Percentiles rank a stretch among this genome's conserved stretches.
These are phyloP conservation scores for Rousettus leschenaultii DNA, from an alignment of 2,113 vertebrate species.

Conservation along the genomic window DNA sequence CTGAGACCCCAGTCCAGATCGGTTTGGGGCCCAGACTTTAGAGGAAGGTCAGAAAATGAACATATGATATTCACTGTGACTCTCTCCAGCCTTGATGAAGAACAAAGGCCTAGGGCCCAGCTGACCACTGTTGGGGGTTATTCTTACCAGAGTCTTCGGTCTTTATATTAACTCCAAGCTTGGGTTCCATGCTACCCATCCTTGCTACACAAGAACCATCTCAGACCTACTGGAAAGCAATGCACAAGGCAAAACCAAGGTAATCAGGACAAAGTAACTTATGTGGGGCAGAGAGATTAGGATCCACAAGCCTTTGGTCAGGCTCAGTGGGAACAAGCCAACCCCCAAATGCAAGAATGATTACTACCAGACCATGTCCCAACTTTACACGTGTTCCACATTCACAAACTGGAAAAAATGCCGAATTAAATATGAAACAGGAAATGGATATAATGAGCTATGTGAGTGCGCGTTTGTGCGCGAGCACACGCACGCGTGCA, in stretches of 20 bases:
- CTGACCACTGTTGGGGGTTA: fast-evolving
- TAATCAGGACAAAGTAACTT: not conserved
- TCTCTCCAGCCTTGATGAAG: not conserved
- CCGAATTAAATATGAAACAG: conserved; percentile 66
- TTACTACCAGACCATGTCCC: conserved; percentile 49
- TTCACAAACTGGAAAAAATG: conserved; percentile 60
- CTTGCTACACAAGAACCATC: not conserved
- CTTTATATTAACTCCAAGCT: not conserved
- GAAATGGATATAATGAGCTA: conserved; percentile 61
- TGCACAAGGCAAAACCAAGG: not conserved
- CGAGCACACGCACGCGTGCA: not conserved
- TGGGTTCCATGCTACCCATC: not conserved
- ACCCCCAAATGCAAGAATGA: not conserved
- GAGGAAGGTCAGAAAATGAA: not conserved
- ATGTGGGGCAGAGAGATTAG: not conserved
- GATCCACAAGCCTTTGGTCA: not conserved
- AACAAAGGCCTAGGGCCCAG: not conserved
- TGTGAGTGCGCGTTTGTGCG: not conserved
- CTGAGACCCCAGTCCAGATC: not conserved
- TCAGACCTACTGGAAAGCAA: not conserved
- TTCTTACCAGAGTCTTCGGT: not conserved
- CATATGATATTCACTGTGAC: fast-evolving
- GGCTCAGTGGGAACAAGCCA: not conserved
- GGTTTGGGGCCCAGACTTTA: not conserved
- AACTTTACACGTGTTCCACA: conserved; percentile 56